Base-by-base conservation (phyloP, 1,140 invertebrate species). In the Bombyx mandarina region DNA sequence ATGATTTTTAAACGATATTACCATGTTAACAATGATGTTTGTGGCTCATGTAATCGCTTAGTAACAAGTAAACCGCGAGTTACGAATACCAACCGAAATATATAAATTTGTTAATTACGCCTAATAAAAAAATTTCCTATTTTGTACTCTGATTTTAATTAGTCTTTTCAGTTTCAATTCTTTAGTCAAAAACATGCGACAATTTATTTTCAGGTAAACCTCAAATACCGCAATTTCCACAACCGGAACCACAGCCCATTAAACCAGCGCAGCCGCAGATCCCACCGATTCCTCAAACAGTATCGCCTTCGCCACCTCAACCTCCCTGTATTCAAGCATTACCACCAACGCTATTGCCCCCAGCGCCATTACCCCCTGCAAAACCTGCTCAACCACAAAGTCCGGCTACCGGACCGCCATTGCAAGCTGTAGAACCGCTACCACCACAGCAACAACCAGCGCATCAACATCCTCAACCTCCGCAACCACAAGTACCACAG, bases 291-390 rank as follows among this genome's bases (percentile, higher is more conserved):
- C 26, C 26, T 35, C 26, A 35, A 35, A 35, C 26, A 35, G 1
- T 18, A 18, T 18, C 12, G 7, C 50, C 7, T 8, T 35, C 8
- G 3, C 51, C 22, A 47, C 46, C 46, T n/a, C 51, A 52, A 52
- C 22, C 51, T 10, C 51, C 42, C 35, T 57, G 26, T 18, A 52
- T 46, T 8, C 22, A 9, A 10, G 8, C 5, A 48, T 22, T 45
- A 12, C 54, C 46, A 55, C 87, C 60, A 8, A 18, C 47, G 5
- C 42, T 45, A 5, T 22, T 46, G 10, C 54, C 54, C 9, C 43
- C 48, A 8, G 26, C 47, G 5, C 42, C 56, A 52, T 43, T n/a
- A 8, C 26, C 8, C 10, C 59, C 54, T 26, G 45, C 46, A 47
- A 6, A 9, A 1, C 54, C 45, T 35, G 9, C 22, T 6, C 10